Evolutionary conservation across 2,888 invertebrate species (phyloP).

Genomic region (Pollenia griseotomentosa): DNA sequence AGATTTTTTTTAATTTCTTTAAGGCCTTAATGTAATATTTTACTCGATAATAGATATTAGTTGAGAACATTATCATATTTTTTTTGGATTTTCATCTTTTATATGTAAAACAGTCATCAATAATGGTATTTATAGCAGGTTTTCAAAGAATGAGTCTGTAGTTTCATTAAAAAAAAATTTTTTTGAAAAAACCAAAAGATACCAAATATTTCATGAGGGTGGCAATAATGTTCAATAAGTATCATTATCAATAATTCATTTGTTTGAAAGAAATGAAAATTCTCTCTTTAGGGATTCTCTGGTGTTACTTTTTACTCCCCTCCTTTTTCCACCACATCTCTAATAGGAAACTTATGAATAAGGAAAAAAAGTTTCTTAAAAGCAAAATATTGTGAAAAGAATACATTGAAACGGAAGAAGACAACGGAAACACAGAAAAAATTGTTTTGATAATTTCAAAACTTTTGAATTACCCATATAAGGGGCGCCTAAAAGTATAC

Average conservation of each 20-base stretch:
- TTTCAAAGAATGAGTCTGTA: slow-evolving; percentile 61
- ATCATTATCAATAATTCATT: slow-evolving; percentile 73
- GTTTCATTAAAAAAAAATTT: slow-evolving; percentile 15
- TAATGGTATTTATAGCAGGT: slow-evolving; percentile 75
- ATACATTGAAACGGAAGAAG: slow-evolving; percentile 44
- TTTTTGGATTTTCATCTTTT: slow-evolving; percentile 10
- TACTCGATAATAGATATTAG: slow-evolving; percentile 38
- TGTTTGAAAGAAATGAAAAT: slow-evolving; percentile 67
- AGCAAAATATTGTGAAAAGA: slow-evolving; percentile 4
- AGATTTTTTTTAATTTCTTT: neutral
- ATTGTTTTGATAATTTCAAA: slow-evolving; percentile 69
- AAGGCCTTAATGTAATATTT: slow-evolving; percentile 11
- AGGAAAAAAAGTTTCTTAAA: slow-evolving; percentile 27
- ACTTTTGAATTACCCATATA: slow-evolving; percentile 68
- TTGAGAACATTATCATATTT: slow-evolving; percentile 23
- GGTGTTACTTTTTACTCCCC: neutral
- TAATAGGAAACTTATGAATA: neutral
- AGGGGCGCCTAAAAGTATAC: slow-evolving; percentile 71
- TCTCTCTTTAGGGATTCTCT: slow-evolving; percentile 60
- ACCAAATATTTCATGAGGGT: slow-evolving; percentile 26
- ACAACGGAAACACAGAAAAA: slow-evolving; percentile 39
- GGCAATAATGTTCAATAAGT: slow-evolving; percentile 71
- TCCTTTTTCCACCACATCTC: neutral
- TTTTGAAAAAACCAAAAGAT: neutral
- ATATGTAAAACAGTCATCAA: slow-evolving; percentile 70